Evolutionary conservation across 1,140 invertebrate genomes (phyloP), one percentile per base, ranked within the genome.

Genomic region (Orchestia grillus): DNA sequence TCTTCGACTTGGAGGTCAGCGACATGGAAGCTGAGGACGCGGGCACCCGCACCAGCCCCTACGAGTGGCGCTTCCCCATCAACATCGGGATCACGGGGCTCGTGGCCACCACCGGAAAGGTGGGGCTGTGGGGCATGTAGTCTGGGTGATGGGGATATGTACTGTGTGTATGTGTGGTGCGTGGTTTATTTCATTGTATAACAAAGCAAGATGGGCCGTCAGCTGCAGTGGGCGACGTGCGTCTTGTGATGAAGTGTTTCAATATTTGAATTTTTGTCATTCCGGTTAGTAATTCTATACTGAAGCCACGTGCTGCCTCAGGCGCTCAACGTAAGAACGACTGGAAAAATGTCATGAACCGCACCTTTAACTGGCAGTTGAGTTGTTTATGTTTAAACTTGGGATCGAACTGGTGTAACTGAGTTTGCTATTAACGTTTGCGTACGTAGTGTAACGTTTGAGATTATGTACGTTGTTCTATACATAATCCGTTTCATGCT

Each of bases 71-170:
- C 97, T 99, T 99, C 98, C 99, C 99, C 19, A 99, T 99, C 97
- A 99, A 99, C 97, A 98, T 99, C 97, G 99, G 99, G 42, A 99
- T 99, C 96, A 99, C 99, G 23, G 99, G 99, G 91, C 98, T 99
- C 97, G 99, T 99, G 43, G 99, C 99, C 53, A 99, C 99, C n/a
- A 99, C 99, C 44, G 99, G 99, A 96, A 98, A 99, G 98, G 98
- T 99, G 98, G 98, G 98, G 47, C 47, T 53, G 57, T 41, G 15
- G 43, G 62, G 8, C 47, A 8, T n/a, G n/a, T 53, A 53, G 19
- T 19, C 47, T 53, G 47, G 47, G 47, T n/a, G n/a, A n/a, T n/a
- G n/a, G 47, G 19, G 47, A 23, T 77, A 15, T 77, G 62, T 36
- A 8, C 28, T 28, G 11, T 3, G 62, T 77, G 62, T 8, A 3